Percentiles rank a stretch among this genome's conserved stretches.
phyloP scores from a whole-genome alignment of 2,797 vertebrate species.

The Dermochelys coriacea region DNA sequence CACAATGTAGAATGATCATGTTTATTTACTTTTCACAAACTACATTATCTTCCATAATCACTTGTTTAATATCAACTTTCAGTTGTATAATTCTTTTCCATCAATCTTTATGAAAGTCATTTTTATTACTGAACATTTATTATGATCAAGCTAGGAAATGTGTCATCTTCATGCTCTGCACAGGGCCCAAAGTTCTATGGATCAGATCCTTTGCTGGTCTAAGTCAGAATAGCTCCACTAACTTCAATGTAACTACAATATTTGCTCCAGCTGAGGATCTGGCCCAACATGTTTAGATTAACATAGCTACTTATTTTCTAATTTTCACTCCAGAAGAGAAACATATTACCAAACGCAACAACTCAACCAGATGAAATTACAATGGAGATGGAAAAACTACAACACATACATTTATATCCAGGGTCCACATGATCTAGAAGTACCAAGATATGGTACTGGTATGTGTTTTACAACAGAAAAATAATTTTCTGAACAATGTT shows the following conservation, averaged over 20 bases:
- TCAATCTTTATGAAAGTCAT: neutral
- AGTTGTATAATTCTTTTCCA: neutral
- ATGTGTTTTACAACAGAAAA: constrained; percentile 53
- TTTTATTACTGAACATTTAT: neutral
- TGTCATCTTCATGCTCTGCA: constrained; percentile 24
- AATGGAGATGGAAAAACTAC: neutral
- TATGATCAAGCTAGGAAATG: constrained; percentile 2
- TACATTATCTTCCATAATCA: neutral
- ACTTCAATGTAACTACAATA: neutral
- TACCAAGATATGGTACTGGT: constrained; percentile 11
- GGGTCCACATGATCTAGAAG: neutral
- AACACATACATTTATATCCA: neutral
- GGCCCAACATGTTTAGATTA: neutral
- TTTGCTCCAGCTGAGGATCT: constrained; percentile 6
- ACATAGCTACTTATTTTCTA: neutral
- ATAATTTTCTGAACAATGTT: neutral
- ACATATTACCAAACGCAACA: neutral
- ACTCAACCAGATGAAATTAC: neutral
- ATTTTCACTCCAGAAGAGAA: neutral
- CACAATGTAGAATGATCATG: neutral
- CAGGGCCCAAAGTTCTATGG: neutral
- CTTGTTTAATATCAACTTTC: neutral
- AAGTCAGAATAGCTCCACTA: neutral
- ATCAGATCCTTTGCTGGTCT: neutral
- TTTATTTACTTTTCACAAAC: neutral